Percentiles rank a stretch among this genome's conserved stretches.
phyloP scores from a whole-genome alignment of 2,113 vertebrate genomes.

The Turnix velox region DNA sequence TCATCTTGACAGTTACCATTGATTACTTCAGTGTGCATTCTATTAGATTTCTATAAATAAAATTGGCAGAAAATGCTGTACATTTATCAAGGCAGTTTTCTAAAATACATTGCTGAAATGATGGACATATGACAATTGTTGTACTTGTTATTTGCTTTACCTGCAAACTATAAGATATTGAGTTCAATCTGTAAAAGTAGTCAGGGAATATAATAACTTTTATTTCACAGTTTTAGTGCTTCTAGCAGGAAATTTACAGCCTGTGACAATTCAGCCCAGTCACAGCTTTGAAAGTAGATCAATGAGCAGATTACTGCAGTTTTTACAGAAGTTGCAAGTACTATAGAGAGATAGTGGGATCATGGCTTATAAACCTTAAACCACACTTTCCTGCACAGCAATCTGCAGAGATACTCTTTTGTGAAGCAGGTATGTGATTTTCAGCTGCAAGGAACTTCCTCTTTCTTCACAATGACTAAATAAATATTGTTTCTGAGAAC shows the following conservation, averaged over 20 bases:
- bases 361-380: conserved; percentile 41
- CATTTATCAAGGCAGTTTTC: neutral
- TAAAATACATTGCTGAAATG: neutral
- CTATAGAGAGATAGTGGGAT: neutral
- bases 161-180: neutral
- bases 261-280: conserved; percentile 14
- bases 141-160: neutral
- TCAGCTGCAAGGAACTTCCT: neutral
- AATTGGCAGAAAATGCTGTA: neutral
- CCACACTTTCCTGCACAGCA: conserved; percentile 47
- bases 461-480: neutral
- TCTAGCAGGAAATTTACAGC: conserved; percentile 18
- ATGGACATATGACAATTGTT: neutral
- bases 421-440: conserved; percentile 14
- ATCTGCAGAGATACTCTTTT: neutral
- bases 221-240: neutral
- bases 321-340: conserved; percentile 20
- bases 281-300: conserved; percentile 24
- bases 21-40: neutral
- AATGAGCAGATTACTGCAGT: conserved; percentile 21
- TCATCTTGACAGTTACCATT: neutral
- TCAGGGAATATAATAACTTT: neutral
- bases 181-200: neutral
- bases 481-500: neutral
- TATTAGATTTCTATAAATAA: neutral